These are phyloP conservation scores for Polydrusus cervinus DNA, from an alignment of 2,888 invertebrate species.

Conservation along the genomic window DNA sequence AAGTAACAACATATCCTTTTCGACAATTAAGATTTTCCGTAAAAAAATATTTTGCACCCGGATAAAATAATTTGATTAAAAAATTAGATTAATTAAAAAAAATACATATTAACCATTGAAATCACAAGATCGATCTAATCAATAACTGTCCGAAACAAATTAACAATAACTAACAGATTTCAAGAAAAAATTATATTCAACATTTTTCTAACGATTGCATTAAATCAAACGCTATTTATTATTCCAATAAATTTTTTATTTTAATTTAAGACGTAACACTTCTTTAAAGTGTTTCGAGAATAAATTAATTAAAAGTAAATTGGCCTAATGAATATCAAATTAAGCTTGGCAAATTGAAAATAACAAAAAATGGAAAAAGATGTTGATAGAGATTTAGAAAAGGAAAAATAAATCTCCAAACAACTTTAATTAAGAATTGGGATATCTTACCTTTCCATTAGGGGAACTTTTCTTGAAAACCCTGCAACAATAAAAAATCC, in stretches of 20 bases:
- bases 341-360: neutral
- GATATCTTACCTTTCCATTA: constrained; percentile 87
- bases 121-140: constrained; percentile 11
- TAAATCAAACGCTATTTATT: constrained; percentile 19
- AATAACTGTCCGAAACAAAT: constrained; percentile 9
- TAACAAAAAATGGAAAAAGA: constrained; percentile 8
- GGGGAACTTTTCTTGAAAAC: constrained; percentile 98
- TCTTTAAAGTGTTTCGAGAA: neutral
- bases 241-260: constrained; percentile 16
- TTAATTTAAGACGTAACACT: constrained; percentile 12
- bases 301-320: constrained; percentile 24
- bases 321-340: constrained; percentile 12
- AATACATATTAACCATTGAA: constrained; percentile 4
- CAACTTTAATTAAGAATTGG: constrained; percentile 6
- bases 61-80: too few species aligned
- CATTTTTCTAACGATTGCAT: constrained; percentile 8
- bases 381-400: neutral
- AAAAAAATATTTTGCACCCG: too few species aligned
- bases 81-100: neutral
- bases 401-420: neutral
- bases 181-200: constrained; percentile 17
- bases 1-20: too few species aligned
- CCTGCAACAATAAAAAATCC: constrained; percentile 72
- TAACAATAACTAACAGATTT: constrained; percentile 5
- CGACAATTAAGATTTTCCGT: too few species aligned